A percentile compares a stretch with the other conserved stretches of the same genome.
These are phyloP conservation scores for Ormyrus rosae DNA, from an alignment of 2,888 invertebrate genomes.

Conservation along the genomic window DNA sequence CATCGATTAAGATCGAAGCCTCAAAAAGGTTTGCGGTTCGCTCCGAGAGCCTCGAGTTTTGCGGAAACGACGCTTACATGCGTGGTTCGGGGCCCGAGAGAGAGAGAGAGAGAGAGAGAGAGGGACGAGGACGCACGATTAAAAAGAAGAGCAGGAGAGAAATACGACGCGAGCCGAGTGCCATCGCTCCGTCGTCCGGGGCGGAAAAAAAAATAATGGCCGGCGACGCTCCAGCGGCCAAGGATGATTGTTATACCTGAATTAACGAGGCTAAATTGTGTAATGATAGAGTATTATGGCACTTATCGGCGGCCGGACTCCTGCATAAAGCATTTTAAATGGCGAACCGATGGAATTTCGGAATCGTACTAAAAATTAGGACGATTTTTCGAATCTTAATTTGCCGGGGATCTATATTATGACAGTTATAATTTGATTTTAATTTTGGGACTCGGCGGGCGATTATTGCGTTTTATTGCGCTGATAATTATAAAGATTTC, in stretches of 20 bases:
- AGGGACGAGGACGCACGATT: constrained; percentile 7
- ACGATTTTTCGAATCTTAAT: constrained; percentile 35
- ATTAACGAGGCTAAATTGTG: constrained; percentile 56
- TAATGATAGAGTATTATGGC: constrained; percentile 56
- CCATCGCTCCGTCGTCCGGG: constrained; percentile 14
- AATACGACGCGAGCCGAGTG: constrained; percentile 28
- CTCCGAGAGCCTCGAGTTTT: constrained; percentile 31
- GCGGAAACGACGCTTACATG: constrained; percentile 34
- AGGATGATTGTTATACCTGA: constrained; percentile 56
- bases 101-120: background rate
- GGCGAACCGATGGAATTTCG: constrained; percentile 26
- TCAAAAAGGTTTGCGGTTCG: constrained; percentile 44
- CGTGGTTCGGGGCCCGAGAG: background rate
- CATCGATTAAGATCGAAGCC: constrained; percentile 55
- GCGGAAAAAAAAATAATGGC: constrained; percentile 3
- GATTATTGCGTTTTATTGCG: constrained; percentile 7
- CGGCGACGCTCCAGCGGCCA: constrained; percentile 2
- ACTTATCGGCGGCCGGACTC: constrained; percentile 28
- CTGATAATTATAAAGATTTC: too few relatives aligned
- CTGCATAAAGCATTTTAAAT: constrained; percentile 43
- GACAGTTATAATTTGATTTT: constrained; percentile 38
- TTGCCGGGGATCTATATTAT: background rate
- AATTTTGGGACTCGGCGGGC: background rate
- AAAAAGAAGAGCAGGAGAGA: constrained; percentile 21
- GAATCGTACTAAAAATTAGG: constrained; percentile 47